These are phyloP conservation scores for Regulus satrapa DNA, from an alignment of 2,113 vertebrate genomes.

Conservation along the genomic window DNA sequence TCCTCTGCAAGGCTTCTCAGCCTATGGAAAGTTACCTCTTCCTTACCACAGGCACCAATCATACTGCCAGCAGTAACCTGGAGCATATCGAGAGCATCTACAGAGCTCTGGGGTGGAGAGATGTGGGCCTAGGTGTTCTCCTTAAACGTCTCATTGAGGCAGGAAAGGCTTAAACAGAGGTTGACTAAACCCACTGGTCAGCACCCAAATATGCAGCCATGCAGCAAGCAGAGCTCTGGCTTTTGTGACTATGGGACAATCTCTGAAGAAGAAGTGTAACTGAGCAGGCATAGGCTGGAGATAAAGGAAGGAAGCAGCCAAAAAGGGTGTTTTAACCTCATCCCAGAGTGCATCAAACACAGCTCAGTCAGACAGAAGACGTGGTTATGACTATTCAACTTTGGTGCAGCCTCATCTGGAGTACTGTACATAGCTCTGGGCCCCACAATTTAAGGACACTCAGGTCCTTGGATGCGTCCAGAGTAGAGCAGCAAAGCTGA, in stretches of 20 bases:
- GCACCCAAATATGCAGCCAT: accelerated
- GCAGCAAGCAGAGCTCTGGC: background rate
- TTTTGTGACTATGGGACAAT: background rate
- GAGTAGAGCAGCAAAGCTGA: background rate
- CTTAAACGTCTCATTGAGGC: background rate
- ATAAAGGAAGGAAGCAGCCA: background rate
- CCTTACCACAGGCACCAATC: background rate
- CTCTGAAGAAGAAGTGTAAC: background rate
- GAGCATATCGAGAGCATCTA: background rate
- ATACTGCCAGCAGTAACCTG: background rate
- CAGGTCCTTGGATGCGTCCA: background rate
- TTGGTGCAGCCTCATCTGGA: background rate
- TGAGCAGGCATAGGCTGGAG: background rate
- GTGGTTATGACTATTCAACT: background rate
- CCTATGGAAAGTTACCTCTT: background rate
- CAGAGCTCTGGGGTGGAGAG: background rate
- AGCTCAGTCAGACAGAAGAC: background rate
- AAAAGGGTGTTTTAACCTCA: background rate
- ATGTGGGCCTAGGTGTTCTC: background rate
- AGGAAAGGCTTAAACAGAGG: background rate
- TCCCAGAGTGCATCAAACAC: background rate
- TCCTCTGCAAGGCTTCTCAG: background rate
- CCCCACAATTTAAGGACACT: background rate
- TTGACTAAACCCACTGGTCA: background rate
- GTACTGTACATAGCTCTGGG: background rate